These are phyloP conservation scores for Mayetiola destructor DNA, from an alignment of 2,888 invertebrate genomes.

Conservation along the genomic window DNA sequence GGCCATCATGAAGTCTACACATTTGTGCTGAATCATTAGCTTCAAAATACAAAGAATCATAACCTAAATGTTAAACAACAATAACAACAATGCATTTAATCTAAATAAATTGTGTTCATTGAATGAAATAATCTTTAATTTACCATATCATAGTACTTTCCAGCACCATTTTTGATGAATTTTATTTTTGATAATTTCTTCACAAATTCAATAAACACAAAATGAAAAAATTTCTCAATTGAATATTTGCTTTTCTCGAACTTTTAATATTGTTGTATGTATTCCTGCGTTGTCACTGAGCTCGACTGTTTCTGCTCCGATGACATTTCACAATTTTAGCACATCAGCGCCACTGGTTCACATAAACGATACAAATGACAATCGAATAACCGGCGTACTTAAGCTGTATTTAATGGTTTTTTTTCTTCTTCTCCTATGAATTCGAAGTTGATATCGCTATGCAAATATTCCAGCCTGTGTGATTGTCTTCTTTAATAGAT, in stretches of 20 bases:
- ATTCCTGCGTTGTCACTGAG: constrained; percentile 1
- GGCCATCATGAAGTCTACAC: background rate
- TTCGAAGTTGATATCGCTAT: no score
- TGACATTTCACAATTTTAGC: background rate
- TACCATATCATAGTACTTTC: constrained; percentile 98
- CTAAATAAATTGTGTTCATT: background rate
- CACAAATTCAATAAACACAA: background rate
- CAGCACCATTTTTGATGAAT: constrained; percentile 64
- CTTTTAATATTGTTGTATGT: background rate
- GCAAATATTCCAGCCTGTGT: no score
- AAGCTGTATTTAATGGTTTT: no score
- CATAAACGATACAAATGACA: no score
- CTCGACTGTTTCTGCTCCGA: background rate
- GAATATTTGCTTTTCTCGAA: no score
- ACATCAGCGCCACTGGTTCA: background rate
- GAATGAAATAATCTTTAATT: constrained; percentile 21
- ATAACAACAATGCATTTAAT: background rate
- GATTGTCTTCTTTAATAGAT: no score
- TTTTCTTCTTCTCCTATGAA: no score
- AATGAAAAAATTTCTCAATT: background rate
- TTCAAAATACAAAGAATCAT: background rate
- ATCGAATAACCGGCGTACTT: no score
- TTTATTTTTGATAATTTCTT: background rate
- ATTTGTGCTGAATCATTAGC: constrained; percentile 14
- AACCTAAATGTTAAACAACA: background rate